A percentile compares a stretch with the other conserved stretches of the same genome.
These are phyloP conservation scores for Ceratina calcarata DNA, from an alignment of 1,140 invertebrate species.

Conservation along the genomic window DNA sequence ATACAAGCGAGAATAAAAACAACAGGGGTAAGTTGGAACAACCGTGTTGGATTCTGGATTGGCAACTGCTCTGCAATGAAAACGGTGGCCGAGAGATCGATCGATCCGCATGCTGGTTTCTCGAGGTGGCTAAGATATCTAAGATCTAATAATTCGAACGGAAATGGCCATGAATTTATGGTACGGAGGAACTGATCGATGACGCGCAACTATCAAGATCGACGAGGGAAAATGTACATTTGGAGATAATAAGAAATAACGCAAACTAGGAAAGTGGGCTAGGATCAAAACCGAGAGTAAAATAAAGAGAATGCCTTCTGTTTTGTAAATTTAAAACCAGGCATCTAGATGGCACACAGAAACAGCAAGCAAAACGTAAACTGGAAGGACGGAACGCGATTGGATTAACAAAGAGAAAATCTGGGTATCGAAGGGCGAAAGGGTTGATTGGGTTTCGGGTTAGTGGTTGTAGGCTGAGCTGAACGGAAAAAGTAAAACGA, in stretches of 20 bases:
- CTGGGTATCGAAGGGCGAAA: neutral
- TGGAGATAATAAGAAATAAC: too few relatives aligned
- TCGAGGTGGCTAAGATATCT: neutral
- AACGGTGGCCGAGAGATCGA: neutral
- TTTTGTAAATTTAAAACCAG: constrained; percentile 28
- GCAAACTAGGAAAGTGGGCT: too few relatives aligned
- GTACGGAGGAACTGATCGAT: neutral
- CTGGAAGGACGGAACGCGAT: constrained; percentile 43
- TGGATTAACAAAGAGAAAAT: constrained; percentile 2
- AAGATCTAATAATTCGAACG: neutral
- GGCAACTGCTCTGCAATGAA: neutral
- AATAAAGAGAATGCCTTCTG: too few relatives aligned
- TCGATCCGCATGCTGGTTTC: constrained; percentile 17
- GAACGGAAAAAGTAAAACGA: neutral
- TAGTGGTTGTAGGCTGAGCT: neutral
- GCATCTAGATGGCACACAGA: constrained; percentile 54
- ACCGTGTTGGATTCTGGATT: neutral
- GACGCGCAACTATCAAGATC: neutral
- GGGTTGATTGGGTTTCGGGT: neutral
- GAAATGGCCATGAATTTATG: neutral
- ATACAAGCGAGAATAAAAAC: neutral
- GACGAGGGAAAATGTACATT: too few relatives aligned
- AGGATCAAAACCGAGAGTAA: too few relatives aligned
- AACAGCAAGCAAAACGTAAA: constrained; percentile 49
- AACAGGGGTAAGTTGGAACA: neutral